phyloP scores from a whole-genome alignment of 2,113 vertebrate genomes.

The Rostratula benghalensis region DNA sequence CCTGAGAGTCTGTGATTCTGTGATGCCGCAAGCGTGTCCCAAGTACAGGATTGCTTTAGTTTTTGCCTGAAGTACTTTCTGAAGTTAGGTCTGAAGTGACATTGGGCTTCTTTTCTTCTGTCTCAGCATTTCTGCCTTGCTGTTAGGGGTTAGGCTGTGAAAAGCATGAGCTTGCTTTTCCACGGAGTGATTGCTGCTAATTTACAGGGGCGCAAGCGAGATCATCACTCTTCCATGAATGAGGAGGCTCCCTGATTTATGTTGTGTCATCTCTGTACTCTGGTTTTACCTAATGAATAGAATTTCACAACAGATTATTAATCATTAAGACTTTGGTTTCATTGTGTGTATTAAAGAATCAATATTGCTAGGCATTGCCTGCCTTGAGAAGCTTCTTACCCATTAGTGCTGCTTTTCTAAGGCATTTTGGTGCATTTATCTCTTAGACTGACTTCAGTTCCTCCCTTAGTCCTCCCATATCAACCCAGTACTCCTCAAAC shows the following conservation, averaged over 20 bases:
- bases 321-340: constrained; percentile 39
- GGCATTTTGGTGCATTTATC: not conserved
- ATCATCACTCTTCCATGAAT: constrained; percentile 26
- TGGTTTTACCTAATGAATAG: constrained; percentile 59
- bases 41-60: not conserved
- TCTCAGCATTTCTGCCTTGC: not conserved
- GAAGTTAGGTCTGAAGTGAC: not conserved
- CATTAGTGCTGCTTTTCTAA: not conserved
- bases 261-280: not conserved
- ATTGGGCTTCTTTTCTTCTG: not conserved
- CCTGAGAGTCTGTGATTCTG: no score
- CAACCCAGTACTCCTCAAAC: not conserved
- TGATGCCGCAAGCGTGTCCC: not conserved
- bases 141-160: not conserved
- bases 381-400: not conserved
- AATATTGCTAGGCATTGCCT: not conserved
- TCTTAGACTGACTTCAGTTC: not conserved
- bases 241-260: constrained; percentile 33
- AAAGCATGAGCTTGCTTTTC: constrained; percentile 23
- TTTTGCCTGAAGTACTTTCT: not conserved
- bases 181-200: not conserved
- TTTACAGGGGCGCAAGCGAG: not conserved
- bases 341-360: constrained; percentile 18
- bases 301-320: constrained; percentile 45
- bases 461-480: not conserved